A percentile compares a stretch with the other conserved stretches of the same genome.
Evolutionary conservation across 1,140 invertebrate genomes (phyloP).

Genomic region (Drosophila repleta): DNA sequence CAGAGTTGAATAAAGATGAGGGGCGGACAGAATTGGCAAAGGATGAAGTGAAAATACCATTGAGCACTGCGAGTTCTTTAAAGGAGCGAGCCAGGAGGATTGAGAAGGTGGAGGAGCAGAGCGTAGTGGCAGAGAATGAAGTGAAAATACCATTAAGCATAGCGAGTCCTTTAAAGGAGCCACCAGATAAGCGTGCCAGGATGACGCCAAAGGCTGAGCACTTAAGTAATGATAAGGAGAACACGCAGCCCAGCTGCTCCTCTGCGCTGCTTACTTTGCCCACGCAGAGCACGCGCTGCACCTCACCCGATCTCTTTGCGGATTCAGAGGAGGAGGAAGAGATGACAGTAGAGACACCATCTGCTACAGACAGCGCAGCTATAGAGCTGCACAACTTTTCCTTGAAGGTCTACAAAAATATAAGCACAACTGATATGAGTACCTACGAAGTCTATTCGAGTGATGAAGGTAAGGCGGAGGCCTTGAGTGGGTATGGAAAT

Average conservation of each 20-base stretch:
- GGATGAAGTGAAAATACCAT: too few species aligned
- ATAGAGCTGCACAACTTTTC: constrained; percentile 41
- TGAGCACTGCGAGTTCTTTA: too few species aligned
- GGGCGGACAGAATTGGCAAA: background rate
- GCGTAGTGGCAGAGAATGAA: background rate
- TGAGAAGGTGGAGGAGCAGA: background rate
- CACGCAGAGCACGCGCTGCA: constrained; percentile 44
- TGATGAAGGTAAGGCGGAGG: constrained; percentile 59
- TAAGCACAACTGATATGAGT: constrained; percentile 32
- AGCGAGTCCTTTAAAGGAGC: constrained; percentile 49
- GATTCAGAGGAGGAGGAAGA: constrained; percentile 61
- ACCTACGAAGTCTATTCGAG: constrained; percentile 62
- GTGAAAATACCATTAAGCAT: background rate
- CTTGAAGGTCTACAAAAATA: constrained; percentile 48
- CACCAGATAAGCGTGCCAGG: constrained; percentile 54
- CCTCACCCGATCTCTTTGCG: constrained; percentile 74
- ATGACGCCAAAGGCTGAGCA: background rate
- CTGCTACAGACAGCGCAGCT: background rate
- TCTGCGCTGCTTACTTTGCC: constrained; percentile 16
- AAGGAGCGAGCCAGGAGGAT: too few species aligned
- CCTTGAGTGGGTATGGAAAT: background rate
- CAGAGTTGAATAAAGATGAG: too few species aligned
- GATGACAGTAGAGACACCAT: background rate
- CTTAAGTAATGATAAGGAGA: constrained; percentile 10
- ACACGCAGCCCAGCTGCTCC: constrained; percentile 3